Base-by-base conservation (phyloP, 2,888 invertebrate genomes). In the Euzophera pinguis region DNA sequence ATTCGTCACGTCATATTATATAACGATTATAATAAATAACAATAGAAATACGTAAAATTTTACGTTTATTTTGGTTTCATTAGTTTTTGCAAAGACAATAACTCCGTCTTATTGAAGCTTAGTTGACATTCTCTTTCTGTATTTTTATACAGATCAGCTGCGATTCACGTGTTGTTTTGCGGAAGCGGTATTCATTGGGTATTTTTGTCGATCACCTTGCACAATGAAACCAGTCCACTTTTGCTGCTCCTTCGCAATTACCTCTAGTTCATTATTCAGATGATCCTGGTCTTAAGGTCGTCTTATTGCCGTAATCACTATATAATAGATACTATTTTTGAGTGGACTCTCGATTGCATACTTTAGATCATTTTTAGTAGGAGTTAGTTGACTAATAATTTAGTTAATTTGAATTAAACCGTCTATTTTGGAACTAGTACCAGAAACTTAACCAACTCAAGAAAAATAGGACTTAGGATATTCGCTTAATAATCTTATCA, bases 181-280 rank as follows among this genome's bases (percentile, higher is more conserved):
- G 81, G 81, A 80, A 78, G 52, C 39, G 50, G n/a, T 35, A 52
- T 56, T 56, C 57, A 56, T 51, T 55, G 58, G 48, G 38, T 50
- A 52, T 45, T 51, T 55, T 61, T 61, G 71, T 60, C 54, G 76
- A 74, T 78, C 72, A 78, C 81, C 82, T 81, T 79, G 78, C 69
- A 62, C 62, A 62, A 22, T 22, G 72, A 76, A 79, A 81, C 75
- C 71, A 74, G 77, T 77, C 59, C 61, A 71, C 62, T 71, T 71
- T 62, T 66, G 64, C 47, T 42, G 61, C 59, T 55, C 56, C 50
- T 57, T 57, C 56, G 58, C 66, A 69, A 75, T 73, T 70, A 71
- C 62, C 56, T 61, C 57, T 50, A 16, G 16, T 50, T 39, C 57
- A 69, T 67, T 64, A 55, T 61, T 56, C 59, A 63, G 71, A 75